Conservation (phyloP, 2,797 vertebrate species). For the Sebastes elongatus region DNA sequence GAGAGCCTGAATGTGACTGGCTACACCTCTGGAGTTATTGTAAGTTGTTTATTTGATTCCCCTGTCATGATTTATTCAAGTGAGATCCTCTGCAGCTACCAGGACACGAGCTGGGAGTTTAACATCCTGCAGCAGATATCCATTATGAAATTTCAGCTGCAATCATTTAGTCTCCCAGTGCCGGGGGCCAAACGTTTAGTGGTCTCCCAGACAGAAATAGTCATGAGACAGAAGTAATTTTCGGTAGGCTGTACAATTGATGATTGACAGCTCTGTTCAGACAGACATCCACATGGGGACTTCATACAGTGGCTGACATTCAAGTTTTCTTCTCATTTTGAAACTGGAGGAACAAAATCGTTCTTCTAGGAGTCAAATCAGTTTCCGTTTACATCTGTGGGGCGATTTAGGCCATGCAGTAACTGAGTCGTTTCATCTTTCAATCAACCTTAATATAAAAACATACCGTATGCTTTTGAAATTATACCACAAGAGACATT, state of each 20-base stretch:
- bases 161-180: background rate
- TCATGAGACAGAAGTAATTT: background rate
- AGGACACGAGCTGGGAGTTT: background rate
- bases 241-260: background rate
- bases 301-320: background rate
- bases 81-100: background rate
- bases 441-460: background rate
- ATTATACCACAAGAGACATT: background rate
- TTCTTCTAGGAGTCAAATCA: background rate
- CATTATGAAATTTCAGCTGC: conserved; percentile 14
- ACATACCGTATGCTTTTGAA: background rate
- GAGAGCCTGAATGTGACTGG: conserved; percentile 77
- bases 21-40: conserved; percentile 76
- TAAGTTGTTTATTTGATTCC: conserved; percentile 45
- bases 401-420: background rate
- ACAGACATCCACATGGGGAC: background rate
- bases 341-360: background rate
- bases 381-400: background rate
- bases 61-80: background rate
- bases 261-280: background rate
- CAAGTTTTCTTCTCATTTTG: background rate
- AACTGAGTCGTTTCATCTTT: background rate
- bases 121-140: background rate
- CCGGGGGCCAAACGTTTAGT: background rate
- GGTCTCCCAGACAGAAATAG: background rate